These are phyloP conservation scores for Mormyrus lacerda DNA, from an alignment of 2,113 vertebrate genomes.

Conservation along the genomic window DNA sequence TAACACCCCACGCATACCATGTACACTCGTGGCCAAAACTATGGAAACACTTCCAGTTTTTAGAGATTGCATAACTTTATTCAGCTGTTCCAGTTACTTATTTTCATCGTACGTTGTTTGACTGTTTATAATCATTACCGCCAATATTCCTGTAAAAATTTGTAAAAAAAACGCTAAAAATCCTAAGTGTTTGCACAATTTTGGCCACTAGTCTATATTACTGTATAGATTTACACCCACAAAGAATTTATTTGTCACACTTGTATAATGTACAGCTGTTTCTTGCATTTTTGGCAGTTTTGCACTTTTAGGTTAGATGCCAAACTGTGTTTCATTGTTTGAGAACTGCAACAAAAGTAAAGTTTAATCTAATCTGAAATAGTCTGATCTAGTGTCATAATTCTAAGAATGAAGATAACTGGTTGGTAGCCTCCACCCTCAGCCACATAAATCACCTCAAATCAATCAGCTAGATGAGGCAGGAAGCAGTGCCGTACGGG, in stretches of 20 bases:
- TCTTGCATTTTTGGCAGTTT: not conserved
- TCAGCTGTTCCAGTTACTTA: not conserved
- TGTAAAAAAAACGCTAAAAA: not conserved
- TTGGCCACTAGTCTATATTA: not conserved
- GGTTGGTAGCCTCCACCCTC: not conserved
- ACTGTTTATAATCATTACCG: not conserved
- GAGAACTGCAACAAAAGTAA: not conserved
- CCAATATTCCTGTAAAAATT: not conserved
- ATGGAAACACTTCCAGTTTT: not conserved
- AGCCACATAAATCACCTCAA: not conserved
- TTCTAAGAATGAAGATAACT: not conserved
- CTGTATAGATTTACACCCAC: not conserved
- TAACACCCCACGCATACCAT: not conserved
- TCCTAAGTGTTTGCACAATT: not conserved
- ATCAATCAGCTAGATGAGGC: not conserved
- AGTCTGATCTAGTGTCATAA: not conserved
- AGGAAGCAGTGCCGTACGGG: not conserved
- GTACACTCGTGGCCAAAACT: not conserved
- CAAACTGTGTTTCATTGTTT: not conserved
- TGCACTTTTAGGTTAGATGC: not conserved
- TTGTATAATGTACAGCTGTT: not conserved
- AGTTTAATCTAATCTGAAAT: not conserved
- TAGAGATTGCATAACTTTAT: not conserved
- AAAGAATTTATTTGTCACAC: not conserved
- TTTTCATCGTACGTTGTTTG: not conserved